These are phyloP conservation scores for Athetis lepigone DNA, from an alignment of 2,888 invertebrate species.

Conservation along the genomic window DNA sequence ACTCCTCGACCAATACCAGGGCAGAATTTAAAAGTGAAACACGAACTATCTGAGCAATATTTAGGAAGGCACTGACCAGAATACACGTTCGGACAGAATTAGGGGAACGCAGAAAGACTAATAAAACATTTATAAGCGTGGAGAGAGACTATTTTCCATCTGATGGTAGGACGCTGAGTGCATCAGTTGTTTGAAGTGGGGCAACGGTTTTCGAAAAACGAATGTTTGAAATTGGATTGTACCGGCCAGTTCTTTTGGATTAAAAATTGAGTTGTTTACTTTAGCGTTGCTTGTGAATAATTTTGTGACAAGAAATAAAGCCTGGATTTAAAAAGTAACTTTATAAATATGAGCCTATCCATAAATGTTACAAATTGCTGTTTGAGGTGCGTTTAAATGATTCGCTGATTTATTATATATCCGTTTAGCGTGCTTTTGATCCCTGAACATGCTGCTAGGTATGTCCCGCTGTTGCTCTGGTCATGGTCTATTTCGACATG, in stretches of 20 bases:
- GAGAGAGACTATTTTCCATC: slow-evolving; percentile 34
- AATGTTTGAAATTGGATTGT: slow-evolving; percentile 41
- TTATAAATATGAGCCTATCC: no score
- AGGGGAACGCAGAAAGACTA: slow-evolving; percentile 42
- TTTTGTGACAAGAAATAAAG: no score
- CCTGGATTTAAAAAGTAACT: no score
- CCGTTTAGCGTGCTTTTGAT: no score
- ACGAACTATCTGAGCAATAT: slow-evolving; percentile 16
- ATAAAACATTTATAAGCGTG: slow-evolving; percentile 48
- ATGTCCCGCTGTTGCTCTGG: no score
- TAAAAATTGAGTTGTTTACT: background rate
- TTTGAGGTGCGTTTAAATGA: no score
- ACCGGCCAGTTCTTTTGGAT: slow-evolving; percentile 12
- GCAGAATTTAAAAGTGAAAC: slow-evolving; percentile 23
- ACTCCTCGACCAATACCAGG: slow-evolving; percentile 9
- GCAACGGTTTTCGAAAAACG: slow-evolving; percentile 53
- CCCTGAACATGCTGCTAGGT: no score
- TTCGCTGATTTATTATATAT: no score
- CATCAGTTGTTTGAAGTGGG: slow-evolving; percentile 55
- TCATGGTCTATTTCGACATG: no score
- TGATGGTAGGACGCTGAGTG: slow-evolving; percentile 36
- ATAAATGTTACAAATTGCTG: no score
- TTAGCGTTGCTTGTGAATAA: background rate
- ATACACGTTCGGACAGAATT: slow-evolving; percentile 35
- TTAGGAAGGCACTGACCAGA: slow-evolving; percentile 43